Evolutionary conservation across 2,888 invertebrate species (phyloP), one percentile per base, ranked within the genome.

Genomic region (Apotomis betuletana): DNA sequence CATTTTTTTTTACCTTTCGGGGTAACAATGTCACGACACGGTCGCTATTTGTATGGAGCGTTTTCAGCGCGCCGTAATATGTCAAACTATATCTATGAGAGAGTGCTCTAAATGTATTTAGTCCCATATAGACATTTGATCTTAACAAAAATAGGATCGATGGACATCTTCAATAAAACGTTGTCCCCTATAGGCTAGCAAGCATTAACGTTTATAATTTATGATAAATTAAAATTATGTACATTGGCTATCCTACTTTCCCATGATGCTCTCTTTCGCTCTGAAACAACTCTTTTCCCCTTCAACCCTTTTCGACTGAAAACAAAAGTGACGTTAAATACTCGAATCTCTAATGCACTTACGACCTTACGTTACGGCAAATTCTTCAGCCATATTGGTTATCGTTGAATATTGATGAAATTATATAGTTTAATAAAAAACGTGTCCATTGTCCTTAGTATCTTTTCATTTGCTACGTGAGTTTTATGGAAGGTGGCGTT

Each of bases 391-490:
- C 62, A 38, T 64, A 54, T 54, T 41, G n/a, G 41, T 52, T 13
- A 13, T 38, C 10, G 38, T 63, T 63, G 62, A 52, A 52, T 52
- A 63, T 63, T 36, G 51, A 63, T 62, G 49, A 27, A 58, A n/a
- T 12, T 57, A 57, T 36, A 62, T n/a, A 8, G 5, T 12, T 36
- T 36, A 58, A 58, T 36, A 58, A 58, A 58, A 59, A 44, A 3
- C 12, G 12, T 27, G 13, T 27, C 3, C 46, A 46, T 46, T 15
- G 27, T 49, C 49, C 10, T 27, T 27, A 27, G 27, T 27, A 27
- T 27, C 27, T 49, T 61, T 10, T 36, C 4, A 38, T 0, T 52
- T 8, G 13, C n/a, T 15, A 44, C 54, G 15, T 64, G 38, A 15
- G 41, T 54, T 54, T 15, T 15, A 54, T 41, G 12, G 27, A 36